phyloP scores from a whole-genome alignment of 2,797 vertebrate species.

The Carduelis carduelis region DNA sequence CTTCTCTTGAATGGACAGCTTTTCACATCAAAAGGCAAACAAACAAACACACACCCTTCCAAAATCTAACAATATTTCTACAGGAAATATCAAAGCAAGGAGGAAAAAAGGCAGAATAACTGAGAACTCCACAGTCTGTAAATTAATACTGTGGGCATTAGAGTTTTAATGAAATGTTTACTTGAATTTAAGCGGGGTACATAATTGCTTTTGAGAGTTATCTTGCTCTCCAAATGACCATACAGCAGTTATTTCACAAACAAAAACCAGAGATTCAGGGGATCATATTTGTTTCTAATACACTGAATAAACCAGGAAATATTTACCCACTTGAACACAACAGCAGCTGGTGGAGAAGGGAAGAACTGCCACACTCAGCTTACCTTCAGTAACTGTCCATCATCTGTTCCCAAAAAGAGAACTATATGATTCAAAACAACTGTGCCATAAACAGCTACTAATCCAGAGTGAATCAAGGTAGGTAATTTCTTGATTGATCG shows the following conservation, averaged over 20 bases:
- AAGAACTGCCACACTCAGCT: background rate
- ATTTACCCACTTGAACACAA: background rate
- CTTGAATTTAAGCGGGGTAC: background rate
- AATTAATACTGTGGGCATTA: background rate
- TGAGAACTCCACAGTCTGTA: background rate
- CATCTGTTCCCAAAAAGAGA: slow-evolving; percentile 79
- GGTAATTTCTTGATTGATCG: slow-evolving; percentile 61
- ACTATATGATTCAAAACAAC: slow-evolving; percentile 74
- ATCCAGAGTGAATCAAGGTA: slow-evolving; percentile 74
- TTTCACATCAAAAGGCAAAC: background rate
- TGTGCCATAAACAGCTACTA: slow-evolving; percentile 77
- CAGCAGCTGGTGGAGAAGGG: background rate
- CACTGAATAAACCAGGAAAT: background rate
- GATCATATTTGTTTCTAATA: background rate
- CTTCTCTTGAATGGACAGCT: background rate
- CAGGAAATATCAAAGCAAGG: background rate
- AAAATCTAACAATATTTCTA: background rate
- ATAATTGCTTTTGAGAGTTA: background rate
- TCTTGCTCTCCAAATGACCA: background rate
- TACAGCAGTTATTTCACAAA: background rate
- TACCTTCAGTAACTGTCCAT: slow-evolving; percentile 82
- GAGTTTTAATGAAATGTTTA: background rate
- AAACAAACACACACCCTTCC: background rate
- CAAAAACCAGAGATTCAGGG: background rate
- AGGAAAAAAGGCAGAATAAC: background rate